Percentiles rank a stretch among this genome's conserved stretches.
These are phyloP conservation scores for Bryconaethiops microstoma DNA, from an alignment of 2,797 vertebrate genomes.

Conservation along the genomic window DNA sequence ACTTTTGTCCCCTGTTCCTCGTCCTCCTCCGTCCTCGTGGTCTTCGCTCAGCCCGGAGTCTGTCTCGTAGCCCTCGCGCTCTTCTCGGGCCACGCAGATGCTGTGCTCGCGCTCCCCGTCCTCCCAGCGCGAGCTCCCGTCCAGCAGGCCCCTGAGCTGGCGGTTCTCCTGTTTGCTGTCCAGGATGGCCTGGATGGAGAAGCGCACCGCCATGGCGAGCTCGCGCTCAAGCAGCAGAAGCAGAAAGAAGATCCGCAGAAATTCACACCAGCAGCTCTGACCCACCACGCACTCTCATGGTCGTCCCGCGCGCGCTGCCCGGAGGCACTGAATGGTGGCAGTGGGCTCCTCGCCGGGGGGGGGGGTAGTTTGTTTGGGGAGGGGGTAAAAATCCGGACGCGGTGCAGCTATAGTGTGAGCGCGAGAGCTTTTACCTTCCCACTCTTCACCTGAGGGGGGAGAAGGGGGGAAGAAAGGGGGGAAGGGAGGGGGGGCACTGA, in stretches of 20 bases:
- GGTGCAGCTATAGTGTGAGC: neutral
- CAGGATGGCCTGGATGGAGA: constrained; percentile 97
- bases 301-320: neutral
- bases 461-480: too few relatives aligned
- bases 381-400: neutral
- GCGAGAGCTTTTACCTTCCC: neutral
- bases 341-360: neutral
- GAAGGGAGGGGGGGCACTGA: neutral
- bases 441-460: constrained; percentile 1
- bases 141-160: constrained; percentile 78
- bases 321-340: neutral
- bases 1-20: neutral
- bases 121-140: constrained; percentile 85
- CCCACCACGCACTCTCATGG: neutral
- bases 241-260: too few relatives aligned
- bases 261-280: neutral
- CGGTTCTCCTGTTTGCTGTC: constrained; percentile 88
- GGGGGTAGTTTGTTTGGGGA: neutral
- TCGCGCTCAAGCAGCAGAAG: too few relatives aligned
- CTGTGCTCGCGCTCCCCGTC: constrained; percentile 27
- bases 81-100: constrained; percentile 66
- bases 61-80: constrained; percentile 86
- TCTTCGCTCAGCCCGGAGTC: constrained; percentile 93
- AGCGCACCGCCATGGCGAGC: constrained; percentile 89
- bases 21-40: constrained; percentile 68